Percentiles rank a stretch among this genome's conserved stretches.
Evolutionary conservation across 1,140 invertebrate species (phyloP).

Genomic region (Penaeus vannamei): DNA sequence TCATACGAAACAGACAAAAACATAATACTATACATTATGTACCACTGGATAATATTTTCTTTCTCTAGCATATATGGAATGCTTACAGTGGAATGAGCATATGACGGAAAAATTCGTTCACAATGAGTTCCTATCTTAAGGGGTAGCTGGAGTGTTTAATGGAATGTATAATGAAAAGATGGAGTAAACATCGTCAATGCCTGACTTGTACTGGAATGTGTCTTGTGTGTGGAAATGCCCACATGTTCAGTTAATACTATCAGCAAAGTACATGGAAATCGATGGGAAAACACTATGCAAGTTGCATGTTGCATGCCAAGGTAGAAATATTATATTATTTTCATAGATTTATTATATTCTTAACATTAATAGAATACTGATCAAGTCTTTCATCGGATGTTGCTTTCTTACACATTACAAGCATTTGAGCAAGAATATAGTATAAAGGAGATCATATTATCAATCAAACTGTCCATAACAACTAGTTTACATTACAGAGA

Average conservation of each 20-base stretch:
- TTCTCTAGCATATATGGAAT: slow-evolving; percentile 4
- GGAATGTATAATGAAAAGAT: slow-evolving; percentile 8
- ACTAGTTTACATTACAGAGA: slow-evolving; percentile 45
- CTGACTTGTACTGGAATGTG: slow-evolving; percentile 47
- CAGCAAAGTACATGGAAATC: background rate
- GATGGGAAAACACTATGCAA: too few species aligned
- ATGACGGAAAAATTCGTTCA: too few species aligned
- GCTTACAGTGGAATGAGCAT: slow-evolving; percentile 1
- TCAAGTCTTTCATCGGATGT: slow-evolving; percentile 57
- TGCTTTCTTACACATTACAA: slow-evolving; percentile 30
- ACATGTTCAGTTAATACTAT: background rate
- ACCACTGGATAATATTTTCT: slow-evolving; percentile 31
- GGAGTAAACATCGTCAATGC: slow-evolving; percentile 32
- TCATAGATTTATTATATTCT: background rate
- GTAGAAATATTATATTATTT: too few species aligned
- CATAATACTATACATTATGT: slow-evolving; percentile 53
- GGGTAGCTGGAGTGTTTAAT: too few species aligned
- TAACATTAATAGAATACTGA: slow-evolving; percentile 61
- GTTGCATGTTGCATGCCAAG: too few species aligned
- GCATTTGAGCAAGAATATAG: slow-evolving; percentile 47
- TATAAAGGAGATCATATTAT: slow-evolving; percentile 42
- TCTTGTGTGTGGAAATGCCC: slow-evolving; percentile 22
- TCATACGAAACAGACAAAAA: background rate
- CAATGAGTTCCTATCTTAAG: too few species aligned
- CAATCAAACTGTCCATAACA: slow-evolving; percentile 50